Evolutionary conservation across 1,140 invertebrate species (phyloP).

Genomic region (Forficula auricularia): DNA sequence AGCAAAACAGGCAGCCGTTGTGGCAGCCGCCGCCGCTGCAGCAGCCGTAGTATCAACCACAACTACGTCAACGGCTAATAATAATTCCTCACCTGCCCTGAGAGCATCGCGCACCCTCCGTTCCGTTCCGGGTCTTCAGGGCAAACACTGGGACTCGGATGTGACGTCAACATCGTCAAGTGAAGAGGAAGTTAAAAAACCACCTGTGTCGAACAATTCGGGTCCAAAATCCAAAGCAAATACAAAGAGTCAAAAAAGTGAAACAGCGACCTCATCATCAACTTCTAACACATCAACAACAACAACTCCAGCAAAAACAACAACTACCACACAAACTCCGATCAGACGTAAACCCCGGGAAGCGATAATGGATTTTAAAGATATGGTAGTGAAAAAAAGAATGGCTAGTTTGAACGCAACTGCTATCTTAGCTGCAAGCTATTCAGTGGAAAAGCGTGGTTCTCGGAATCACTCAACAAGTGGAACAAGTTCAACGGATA

Average conservation of each 20-base stretch:
- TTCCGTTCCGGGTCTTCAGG: conserved; percentile 50
- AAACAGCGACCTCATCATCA: conserved; percentile 16
- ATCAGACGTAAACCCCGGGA: conserved; percentile 37
- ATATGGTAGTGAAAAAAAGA: conserved; percentile 71
- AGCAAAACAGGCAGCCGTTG: conserved; percentile 30
- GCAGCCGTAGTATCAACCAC: not conserved
- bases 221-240: conserved; percentile 22
- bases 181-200: conserved; percentile 26
- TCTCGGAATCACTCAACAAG: not conserved
- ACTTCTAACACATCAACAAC: not conserved
- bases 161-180: conserved; percentile 32
- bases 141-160: conserved; percentile 65
- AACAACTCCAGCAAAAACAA: conserved; percentile 3
- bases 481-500: not conserved
- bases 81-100: too few species aligned
- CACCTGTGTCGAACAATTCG: conserved; percentile 20
- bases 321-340: conserved; percentile 9
- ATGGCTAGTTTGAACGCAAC: conserved; percentile 87
- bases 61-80: too few species aligned
- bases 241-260: conserved; percentile 25
- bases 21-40: not conserved
- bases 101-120: conserved; percentile 37
- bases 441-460: conserved; percentile 50
- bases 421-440: conserved; percentile 78
- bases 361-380: conserved; percentile 65